Evolutionary conservation across 2,113 vertebrate species (phyloP), one percentile per base, ranked within the genome.

Genomic region (Hipposideros armiger): DNA sequence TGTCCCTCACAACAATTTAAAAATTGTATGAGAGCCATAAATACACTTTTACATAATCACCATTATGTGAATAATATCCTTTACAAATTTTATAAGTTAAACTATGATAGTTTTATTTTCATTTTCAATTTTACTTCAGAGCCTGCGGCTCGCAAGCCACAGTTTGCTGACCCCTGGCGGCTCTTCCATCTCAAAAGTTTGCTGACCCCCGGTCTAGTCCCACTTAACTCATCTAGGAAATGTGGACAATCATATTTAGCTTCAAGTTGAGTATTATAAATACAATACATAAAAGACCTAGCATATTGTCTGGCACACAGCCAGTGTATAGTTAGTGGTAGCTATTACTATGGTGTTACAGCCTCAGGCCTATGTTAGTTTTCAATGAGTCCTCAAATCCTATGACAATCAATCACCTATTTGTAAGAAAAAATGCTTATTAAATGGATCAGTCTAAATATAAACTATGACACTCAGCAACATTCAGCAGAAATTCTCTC

Each of bases 391-490:
- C 36, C 94, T 66, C 11, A 87, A 95, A 95, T 88, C 60, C n/a
- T 54, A 40, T 85, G 70, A 88, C 26, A 95, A 78, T 90, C 52
- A 77, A 40, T 56, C 36, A 69, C 45, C 16, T 58, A 82, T 82
- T 72, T 89, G 62, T 89, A 95, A 56, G 32, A 11, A 91, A 97
- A 92, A 76, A 60, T 16, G 17, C 70, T 93, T 73, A 89, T 69
- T 92, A 92, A 92, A 54, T 82, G 26, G 22, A 64, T 80, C 40
- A 30, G 78, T 81, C 52, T 20, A 88, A 19, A 84, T 19, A 91
- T 74, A 81, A 81, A 88, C 90, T 80, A 36, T 40, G 42, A 76
- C 11, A 56, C n/a, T 82, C 36, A 81, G 54, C 4, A 88, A 36
- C 7, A 91, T 32, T 70, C 28, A 62, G 52, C 45, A 86, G 47